Conservation (phyloP, 2,113 vertebrate genomes). For the Crocuta crocuta region DNA sequence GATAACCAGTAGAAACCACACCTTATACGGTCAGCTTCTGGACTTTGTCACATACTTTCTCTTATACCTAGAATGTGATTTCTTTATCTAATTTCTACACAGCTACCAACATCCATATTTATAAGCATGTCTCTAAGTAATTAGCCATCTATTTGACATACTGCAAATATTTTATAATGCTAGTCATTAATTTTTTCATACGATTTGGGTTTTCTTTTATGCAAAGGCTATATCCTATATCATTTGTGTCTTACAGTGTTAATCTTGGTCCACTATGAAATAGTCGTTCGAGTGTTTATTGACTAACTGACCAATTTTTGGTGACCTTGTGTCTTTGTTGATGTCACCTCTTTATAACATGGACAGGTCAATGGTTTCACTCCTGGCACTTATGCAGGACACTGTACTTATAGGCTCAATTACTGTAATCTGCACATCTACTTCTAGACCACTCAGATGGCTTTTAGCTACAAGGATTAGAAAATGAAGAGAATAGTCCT, state of each 20-base stretch:
- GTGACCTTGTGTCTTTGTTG: neutral
- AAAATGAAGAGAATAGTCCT: neutral
- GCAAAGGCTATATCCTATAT: neutral
- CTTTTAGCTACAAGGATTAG: neutral
- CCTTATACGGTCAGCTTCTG: neutral
- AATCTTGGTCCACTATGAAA: neutral
- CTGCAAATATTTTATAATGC: neutral
- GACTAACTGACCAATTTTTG: neutral
- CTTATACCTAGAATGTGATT: neutral
- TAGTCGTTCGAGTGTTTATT: neutral
- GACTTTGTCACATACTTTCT: neutral
- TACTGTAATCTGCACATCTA: neutral
- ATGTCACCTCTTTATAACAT: neutral
- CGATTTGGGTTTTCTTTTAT: neutral
- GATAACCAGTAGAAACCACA: neutral
- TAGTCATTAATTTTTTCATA: neutral
- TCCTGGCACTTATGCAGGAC: neutral
- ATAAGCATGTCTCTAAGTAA: neutral
- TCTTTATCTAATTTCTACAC: neutral
- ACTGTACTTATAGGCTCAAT: neutral
- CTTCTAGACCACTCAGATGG: neutral
- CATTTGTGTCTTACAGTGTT: neutral
- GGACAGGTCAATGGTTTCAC: neutral
- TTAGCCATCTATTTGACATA: neutral
- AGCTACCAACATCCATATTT: neutral